Evolutionary conservation across 2,888 invertebrate genomes (phyloP).

Genomic region (Andrena chrysosceles): DNA sequence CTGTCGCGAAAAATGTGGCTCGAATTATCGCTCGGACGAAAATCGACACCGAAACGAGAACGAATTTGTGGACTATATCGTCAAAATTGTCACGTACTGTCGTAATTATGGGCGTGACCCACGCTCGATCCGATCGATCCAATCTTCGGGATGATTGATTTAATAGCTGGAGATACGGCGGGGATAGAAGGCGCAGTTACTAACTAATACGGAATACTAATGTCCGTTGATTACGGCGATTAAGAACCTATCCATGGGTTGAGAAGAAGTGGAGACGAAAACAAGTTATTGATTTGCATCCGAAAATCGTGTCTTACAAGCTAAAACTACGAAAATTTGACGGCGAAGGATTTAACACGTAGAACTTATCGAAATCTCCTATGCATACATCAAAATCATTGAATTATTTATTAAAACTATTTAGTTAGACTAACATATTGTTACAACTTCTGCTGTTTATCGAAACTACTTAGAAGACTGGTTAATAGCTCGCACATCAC

Average conservation of each 20-base stretch:
- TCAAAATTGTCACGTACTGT: conserved; percentile 65
- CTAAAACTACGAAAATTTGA: neutral
- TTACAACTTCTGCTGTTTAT: no score
- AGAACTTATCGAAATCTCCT: neutral
- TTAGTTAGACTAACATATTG: no score
- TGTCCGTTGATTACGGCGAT: conserved; percentile 59
- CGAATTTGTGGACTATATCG: conserved; percentile 47
- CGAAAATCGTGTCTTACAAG: neutral
- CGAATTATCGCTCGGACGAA: conserved; percentile 28
- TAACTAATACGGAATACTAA: conserved; percentile 67
- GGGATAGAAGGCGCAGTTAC: conserved; percentile 43
- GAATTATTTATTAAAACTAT: no score
- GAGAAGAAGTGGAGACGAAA: conserved; percentile 5
- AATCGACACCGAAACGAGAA: conserved; percentile 25
- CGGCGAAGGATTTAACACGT: neutral
- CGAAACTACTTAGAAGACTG: no score
- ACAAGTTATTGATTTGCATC: conserved; percentile 15
- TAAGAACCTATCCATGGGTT: conserved; percentile 58
- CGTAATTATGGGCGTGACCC: conserved; percentile 64
- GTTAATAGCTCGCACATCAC: neutral
- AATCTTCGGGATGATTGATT: conserved; percentile 66
- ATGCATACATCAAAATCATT: neutral
- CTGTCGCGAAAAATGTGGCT: conserved; percentile 3
- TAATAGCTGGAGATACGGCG: conserved; percentile 57
- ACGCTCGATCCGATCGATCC: conserved; percentile 54